Conservation (phyloP, 2,113 vertebrate species). For the Neodon shergylaensis region DNA sequence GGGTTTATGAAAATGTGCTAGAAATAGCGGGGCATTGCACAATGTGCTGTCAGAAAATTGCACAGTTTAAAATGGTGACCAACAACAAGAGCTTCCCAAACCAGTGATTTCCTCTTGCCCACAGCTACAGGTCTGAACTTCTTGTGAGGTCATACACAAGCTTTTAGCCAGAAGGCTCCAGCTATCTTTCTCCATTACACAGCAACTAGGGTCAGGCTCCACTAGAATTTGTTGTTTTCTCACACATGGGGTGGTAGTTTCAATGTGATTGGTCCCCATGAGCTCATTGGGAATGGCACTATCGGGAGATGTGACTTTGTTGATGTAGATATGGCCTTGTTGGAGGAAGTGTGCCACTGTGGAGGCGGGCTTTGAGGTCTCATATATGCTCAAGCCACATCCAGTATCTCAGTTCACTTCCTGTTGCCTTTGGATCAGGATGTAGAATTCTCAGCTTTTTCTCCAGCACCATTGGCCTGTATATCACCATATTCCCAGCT, state of each 20-base stretch:
- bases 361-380: neutral
- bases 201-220: neutral
- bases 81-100: neutral
- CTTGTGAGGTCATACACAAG: neutral
- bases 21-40: neutral
- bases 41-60: neutral
- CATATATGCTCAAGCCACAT: neutral
- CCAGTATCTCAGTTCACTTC: neutral
- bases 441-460: neutral
- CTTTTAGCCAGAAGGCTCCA: neutral
- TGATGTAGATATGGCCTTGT: neutral
- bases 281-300: neutral
- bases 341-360: neutral
- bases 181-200: neutral
- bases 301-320: neutral
- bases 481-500: neutral
- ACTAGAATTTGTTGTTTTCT: neutral
- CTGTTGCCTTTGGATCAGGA: neutral
- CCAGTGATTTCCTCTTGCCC: neutral
- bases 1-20: neutral
- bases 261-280: neutral
- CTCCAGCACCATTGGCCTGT: neutral
- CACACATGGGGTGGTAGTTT: neutral
- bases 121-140: neutral
- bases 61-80: neutral